Conservation (phyloP, 53 echinoderm and acorn worm species). For the Holothuria leucospilota region DNA sequence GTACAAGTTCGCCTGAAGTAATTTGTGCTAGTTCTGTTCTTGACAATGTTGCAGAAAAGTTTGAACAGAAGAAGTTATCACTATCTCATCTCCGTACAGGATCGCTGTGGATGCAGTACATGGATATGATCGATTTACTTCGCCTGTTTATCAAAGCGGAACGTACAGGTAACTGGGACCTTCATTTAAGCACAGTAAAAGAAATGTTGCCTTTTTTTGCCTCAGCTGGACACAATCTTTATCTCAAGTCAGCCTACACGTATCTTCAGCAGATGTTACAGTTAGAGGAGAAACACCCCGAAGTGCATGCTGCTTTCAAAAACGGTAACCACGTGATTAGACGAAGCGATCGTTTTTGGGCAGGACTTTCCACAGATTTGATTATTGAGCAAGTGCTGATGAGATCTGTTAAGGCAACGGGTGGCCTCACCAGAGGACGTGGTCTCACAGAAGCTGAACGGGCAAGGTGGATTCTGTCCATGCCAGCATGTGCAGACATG, state of each 20-base stretch:
- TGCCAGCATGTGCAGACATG: too few species aligned
- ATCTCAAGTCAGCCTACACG: constrained; percentile 51
- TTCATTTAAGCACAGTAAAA: constrained; percentile 57
- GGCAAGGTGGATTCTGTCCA: too few species aligned
- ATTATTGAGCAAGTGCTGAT: constrained; percentile 73
- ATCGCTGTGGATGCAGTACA: constrained; percentile 61
- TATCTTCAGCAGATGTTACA: constrained; percentile 48
- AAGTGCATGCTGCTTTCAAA: constrained; percentile 13
- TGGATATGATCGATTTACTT: constrained; percentile 54
- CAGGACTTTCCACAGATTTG: too few species aligned
- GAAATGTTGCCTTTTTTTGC: constrained; percentile 74
- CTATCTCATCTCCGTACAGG: too few species aligned
- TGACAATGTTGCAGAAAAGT: too few species aligned
- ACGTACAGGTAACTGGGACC: constrained; percentile 64
- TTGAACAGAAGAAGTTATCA: too few species aligned
- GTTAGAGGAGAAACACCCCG: constrained; percentile 26
- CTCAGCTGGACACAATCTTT: constrained; percentile 72
- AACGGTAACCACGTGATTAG: constrained; percentile 62
- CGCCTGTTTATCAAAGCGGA: constrained; percentile 40
- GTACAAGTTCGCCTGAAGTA: too few species aligned
- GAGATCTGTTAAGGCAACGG: constrained; percentile 68
- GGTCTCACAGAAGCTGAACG: constrained; percentile 32
- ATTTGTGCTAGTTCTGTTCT: too few species aligned
- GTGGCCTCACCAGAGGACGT: constrained; percentile 56
- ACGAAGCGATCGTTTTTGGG: too few species aligned